These are phyloP conservation scores for Syngnathus acus DNA, from an alignment of 2,797 vertebrate genomes.

Conservation along the genomic window DNA sequence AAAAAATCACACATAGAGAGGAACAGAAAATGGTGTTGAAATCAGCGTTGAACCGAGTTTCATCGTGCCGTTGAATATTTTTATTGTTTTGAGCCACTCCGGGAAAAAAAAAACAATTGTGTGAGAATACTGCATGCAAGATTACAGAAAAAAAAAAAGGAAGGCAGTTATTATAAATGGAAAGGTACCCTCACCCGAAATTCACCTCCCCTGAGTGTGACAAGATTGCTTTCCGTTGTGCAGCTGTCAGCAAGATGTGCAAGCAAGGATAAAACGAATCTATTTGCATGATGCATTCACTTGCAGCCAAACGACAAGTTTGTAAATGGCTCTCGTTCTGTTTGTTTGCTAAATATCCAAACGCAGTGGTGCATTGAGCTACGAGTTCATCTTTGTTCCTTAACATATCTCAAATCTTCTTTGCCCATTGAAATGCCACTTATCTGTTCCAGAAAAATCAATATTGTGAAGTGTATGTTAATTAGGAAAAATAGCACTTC, in stretches of 20 bases:
- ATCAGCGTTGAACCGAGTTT: conserved; percentile 13
- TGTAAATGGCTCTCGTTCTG: too few relatives aligned
- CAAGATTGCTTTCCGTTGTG: not conserved
- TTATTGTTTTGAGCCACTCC: conserved; percentile 16
- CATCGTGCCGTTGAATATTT: conserved; percentile 9
- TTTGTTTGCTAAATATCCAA: not conserved
- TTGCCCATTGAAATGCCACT: not conserved
- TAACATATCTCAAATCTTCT: not conserved
- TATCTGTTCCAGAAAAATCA: not conserved
- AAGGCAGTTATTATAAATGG: not conserved
- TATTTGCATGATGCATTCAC: not conserved
- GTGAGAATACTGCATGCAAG: not conserved
- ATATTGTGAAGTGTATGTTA: not conserved
- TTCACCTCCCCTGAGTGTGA: not conserved
- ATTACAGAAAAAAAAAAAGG: not conserved
- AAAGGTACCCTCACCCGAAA: not conserved
- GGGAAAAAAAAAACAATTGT: not conserved
- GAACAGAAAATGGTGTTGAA: conserved; percentile 18
- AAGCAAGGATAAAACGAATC: not conserved
- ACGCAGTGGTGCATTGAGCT: not conserved
- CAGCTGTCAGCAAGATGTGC: not conserved
- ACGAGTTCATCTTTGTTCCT: not conserved
- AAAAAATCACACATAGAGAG: conserved; percentile 14
- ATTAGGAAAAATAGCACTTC: too few relatives aligned
- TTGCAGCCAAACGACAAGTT: not conserved